Base-by-base conservation (phyloP, 92 coral and sea anemone species). In the Epizoanthus stellaris region DNA sequence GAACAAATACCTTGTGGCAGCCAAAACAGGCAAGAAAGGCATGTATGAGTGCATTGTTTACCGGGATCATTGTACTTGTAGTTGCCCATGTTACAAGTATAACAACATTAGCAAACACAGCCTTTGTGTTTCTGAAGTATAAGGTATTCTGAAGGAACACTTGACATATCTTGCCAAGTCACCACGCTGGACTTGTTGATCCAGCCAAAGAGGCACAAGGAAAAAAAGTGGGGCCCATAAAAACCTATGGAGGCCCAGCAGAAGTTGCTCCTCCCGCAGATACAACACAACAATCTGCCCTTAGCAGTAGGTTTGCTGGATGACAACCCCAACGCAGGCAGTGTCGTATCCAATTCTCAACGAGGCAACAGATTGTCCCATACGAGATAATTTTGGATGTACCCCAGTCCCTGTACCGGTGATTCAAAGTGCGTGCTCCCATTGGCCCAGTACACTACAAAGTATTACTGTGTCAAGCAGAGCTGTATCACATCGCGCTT, bases 261-360 rank as follows among this genome's bases (percentile, higher is more conserved):
- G 45, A 23, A 23, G 25, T 23, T 3, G 45, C 91, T 68, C 6
- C 81, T 71, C 66, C 82, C 76, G 9, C 85, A 73, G 3, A 69
- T 83, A 56, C 88, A 88, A 42, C 87, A 81, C 85, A 90, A 90
- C 81, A 71, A 86, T 85, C 5, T 25, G 61, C 89, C 93, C 1
- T 59, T 90, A 54, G 68, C 72, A 12, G 87, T 89, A 23, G 21
- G 73, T 21, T 77, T 86, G 12, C 89, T 80, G 8, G 42, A 53
- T 69, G 88, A 90, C 38, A 56, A 81, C 19, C 93, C 60, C 15
- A 67, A 39, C 52, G 88, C 93, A 86, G 42, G 84, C 90, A 90
- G 45, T 86, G 93, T 58, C 30, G 85, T 23, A 72, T 39, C 3
- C 74, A 70, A 57, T 87, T 82, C 25, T 82, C 90, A 0, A 39